Evolutionary conservation across 2,888 invertebrate species (phyloP).

Genomic region (Mesochorus sp.): DNA sequence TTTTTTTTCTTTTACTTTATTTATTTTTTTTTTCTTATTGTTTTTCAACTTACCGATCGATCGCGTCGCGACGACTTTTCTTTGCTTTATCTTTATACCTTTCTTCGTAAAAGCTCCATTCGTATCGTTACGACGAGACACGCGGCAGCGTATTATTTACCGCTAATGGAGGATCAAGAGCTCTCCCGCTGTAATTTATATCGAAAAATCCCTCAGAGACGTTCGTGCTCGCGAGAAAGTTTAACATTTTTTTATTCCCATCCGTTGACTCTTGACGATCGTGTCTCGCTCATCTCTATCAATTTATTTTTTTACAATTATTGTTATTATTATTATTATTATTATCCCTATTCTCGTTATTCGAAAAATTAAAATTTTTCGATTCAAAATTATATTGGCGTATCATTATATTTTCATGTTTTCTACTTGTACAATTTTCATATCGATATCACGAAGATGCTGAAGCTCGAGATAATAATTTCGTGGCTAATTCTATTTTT

Average conservation of each 20-base stretch:
- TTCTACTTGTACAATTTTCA: neutral
- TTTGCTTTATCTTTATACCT: neutral
- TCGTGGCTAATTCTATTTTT: neutral
- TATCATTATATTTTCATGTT: too few species aligned
- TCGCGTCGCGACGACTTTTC: slow-evolving; percentile 22
- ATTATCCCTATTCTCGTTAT: too few species aligned
- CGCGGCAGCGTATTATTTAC: slow-evolving; percentile 42
- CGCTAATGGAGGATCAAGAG: slow-evolving; percentile 51
- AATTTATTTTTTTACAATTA: neutral
- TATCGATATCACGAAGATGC: too few species aligned
- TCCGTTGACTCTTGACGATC: neutral
- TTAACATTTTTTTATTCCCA: neutral
- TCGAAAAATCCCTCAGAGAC: too few species aligned
- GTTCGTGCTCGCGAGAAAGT: too few species aligned
- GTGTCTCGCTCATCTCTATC: neutral
- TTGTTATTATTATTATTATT: neutral
- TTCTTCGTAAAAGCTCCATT: neutral
- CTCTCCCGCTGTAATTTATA: slow-evolving; percentile 26
- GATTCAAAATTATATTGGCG: too few species aligned
- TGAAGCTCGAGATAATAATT: neutral
- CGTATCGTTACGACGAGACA: slow-evolving; percentile 23
- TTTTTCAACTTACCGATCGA: slow-evolving; percentile 42
- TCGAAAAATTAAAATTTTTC: too few species aligned
- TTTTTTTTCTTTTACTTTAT: too few species aligned
- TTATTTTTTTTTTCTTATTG: too few species aligned